Base-by-base conservation (phyloP, 2,888 invertebrate genomes). In the Diploptera punctata region DNA sequence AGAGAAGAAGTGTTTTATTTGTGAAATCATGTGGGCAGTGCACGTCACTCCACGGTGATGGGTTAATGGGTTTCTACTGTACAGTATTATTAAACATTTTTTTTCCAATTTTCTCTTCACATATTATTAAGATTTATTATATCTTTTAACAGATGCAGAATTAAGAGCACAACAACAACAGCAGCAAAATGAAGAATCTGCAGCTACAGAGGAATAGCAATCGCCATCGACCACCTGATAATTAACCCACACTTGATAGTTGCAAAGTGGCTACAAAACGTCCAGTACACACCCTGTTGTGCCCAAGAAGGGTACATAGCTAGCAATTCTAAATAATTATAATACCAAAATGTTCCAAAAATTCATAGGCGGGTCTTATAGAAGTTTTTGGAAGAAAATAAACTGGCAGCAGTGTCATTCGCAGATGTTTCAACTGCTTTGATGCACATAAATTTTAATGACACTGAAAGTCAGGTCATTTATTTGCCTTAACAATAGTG, bases 111-210 rank as follows among this genome's bases (percentile, higher is more conserved):
- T n/a, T n/a, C n/a, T n/a, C n/a, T n/a, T n/a, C n/a, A n/a, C n/a
- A n/a, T n/a, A n/a, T n/a, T n/a, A n/a, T n/a, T n/a, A n/a, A n/a
- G n/a, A n/a, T 19, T 52, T 31, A 16, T 33, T 29, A 49, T 16
- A n/a, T 65, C 49, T 60, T 2, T 54, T 3, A 43, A 19, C 65
- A 75, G 75, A 75, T 62, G 74, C 76, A 18, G 76, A 76, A 47
- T 49, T 68, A n/a, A 67, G 76, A 21, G 74, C 76, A 4, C 68
- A 49, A 44, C 62, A 68, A 21, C 72, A 70, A 31, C 72, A 72
- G 24, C 68, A 74, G 21, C 43, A 71, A 24, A 44, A 47, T n/a
- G 68, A 70, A 7, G 74, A 70, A 18, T 33, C 44, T 10, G 54
- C 69, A 49, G 13, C 62, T 19, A 69, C 60, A 19, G 69, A 73